These are phyloP conservation scores for Listronotus bonariensis DNA, from an alignment of 1,140 invertebrate species.

Conservation along the genomic window DNA sequence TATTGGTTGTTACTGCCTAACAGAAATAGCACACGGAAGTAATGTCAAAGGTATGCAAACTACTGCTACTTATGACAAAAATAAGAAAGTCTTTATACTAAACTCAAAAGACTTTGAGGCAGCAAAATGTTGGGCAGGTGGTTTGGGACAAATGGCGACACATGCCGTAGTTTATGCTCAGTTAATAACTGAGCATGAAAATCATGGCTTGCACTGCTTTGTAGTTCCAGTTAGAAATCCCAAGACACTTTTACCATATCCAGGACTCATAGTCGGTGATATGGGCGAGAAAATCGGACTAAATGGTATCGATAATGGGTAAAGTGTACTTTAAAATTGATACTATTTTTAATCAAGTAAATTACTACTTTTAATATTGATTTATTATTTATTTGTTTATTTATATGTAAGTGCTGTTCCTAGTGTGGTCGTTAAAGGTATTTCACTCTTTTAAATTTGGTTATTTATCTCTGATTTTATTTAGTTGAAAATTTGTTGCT, in stretches of 20 bases:
- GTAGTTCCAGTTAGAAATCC: constrained; percentile 81
- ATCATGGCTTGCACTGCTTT: constrained; percentile 86
- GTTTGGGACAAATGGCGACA: constrained; percentile 84
- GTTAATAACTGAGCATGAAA: constrained; percentile 72
- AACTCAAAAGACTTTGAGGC: constrained; percentile 92
- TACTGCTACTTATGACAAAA: constrained; percentile 84
- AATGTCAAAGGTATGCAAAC: constrained; percentile 91
- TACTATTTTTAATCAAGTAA: too few relatives aligned
- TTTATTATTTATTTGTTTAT: too few relatives aligned
- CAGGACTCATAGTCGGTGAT: constrained; percentile 74
- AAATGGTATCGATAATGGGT: constrained; percentile 90
- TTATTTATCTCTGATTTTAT: too few relatives aligned
- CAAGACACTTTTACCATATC: constrained; percentile 70
- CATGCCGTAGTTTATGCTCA: constrained; percentile 89
- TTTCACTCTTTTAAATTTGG: too few relatives aligned
- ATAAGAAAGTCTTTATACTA: constrained; percentile 79
- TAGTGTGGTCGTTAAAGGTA: too few relatives aligned
- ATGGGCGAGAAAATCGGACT: constrained; percentile 87
- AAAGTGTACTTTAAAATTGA: constrained; percentile 14
- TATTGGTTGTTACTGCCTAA: constrained; percentile 85
- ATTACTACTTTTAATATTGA: too few relatives aligned
- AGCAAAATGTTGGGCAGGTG: constrained; percentile 93
- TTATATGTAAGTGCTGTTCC: too few relatives aligned
- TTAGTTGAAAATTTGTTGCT: too few relatives aligned
- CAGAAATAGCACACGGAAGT: constrained; percentile 93